Evolutionary conservation across 2,113 vertebrate genomes (phyloP), one percentile per base, ranked within the genome.

Genomic region (Apodemus sylvaticus): DNA sequence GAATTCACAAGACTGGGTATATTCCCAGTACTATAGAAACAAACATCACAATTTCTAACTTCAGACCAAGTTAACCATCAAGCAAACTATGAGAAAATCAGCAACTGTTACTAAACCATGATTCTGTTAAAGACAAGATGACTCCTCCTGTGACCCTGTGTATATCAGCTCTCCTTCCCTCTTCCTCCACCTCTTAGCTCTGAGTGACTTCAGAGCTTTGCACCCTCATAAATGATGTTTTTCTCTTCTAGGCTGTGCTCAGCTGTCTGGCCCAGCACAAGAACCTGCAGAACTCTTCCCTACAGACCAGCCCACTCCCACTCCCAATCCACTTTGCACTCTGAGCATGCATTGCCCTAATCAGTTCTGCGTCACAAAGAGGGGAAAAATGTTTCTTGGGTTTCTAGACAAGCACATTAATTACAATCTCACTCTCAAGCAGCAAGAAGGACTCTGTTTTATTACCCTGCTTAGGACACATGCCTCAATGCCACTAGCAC

Each of bases 381-480:
- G 77, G n/a, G 24, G 58, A 24, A 45, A 76, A n/a, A 85, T 68
- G 60, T 76, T 78, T 73, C 96, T 85, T 53, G 6, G 64, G 86
- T 94, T 64, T 89, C 73, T 95, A 86, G 76, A 95, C 96, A 95
- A 95, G 93, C 19, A 64, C 93, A 94, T 88, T 92, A 90, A 96
- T 95, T 96, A 86, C 90, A 39, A 45, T 78, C 92, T 74, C 70
- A 55, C 86, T 90, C 88, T 4, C 16, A 89, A 71, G 64, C 91
- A 94, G 94, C 78, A 92, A 20, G 88, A 34, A 95, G 68, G 95
- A 78, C 64, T 94, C 91, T 73, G 64, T 19, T 88, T 95, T 94
- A 70, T 58, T 29, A 55, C 76, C 70, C 81, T 64, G 8, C 58
- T 79, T 79, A 34, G 60, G 74, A 64, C 91, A 74, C 26, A 74